These are phyloP conservation scores for Suillia variegata DNA, from an alignment of 2,888 invertebrate species.

Conservation along the genomic window DNA sequence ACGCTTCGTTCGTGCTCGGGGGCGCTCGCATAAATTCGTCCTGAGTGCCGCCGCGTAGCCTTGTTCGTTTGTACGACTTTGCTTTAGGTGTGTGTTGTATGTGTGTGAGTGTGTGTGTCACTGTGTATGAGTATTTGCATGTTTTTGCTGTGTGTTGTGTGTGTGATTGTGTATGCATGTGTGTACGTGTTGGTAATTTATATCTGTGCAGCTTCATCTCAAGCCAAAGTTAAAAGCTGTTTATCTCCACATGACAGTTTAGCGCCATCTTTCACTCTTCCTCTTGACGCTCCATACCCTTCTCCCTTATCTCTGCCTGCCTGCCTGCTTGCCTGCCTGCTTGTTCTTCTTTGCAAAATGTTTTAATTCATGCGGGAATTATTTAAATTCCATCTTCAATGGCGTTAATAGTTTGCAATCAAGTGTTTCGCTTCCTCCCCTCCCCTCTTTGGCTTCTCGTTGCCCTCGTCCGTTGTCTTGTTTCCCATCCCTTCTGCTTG, in stretches of 20 bases:
- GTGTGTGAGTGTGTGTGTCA: neutral
- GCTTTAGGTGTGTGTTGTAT: too few relatives aligned
- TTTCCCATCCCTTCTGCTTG: too few relatives aligned
- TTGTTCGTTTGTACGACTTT: too few relatives aligned
- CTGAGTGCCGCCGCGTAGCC: neutral
- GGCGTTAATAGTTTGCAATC: conserved; percentile 51
- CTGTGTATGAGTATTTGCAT: conserved; percentile 3
- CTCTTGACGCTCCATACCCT: neutral
- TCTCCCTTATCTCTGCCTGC: neutral
- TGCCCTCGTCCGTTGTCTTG: too few relatives aligned
- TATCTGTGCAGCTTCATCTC: neutral
- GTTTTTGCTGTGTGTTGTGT: neutral
- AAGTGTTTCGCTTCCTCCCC: conserved; percentile 37
- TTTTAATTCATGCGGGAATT: conserved; percentile 45
- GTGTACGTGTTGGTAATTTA: conserved; percentile 1
- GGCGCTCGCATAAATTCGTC: neutral
- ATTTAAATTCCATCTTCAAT: conserved; percentile 49
- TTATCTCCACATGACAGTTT: neutral
- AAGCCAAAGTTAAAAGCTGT: neutral
- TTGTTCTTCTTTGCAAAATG: conserved; percentile 20
- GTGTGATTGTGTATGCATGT: neutral
- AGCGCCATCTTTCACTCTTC: neutral
- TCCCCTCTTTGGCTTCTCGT: conserved; percentile 20
- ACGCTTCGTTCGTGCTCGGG: neutral
- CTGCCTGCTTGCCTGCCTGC: neutral